These are phyloP conservation scores for Rhynchotus rufescens DNA, from an alignment of 2,797 vertebrate species.

Conservation along the genomic window DNA sequence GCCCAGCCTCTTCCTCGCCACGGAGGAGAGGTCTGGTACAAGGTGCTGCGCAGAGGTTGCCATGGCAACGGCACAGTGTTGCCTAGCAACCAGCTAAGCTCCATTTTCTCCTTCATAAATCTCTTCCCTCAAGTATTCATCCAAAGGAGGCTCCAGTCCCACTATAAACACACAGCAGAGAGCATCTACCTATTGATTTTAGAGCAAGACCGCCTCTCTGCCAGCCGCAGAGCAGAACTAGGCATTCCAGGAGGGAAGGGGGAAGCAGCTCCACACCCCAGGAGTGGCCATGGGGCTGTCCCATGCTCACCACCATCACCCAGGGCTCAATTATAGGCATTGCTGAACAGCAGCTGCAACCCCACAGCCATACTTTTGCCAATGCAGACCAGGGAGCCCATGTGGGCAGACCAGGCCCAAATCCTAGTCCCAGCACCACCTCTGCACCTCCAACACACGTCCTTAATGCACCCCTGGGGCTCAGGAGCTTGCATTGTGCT, in stretches of 20 bases:
- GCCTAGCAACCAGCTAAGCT: constrained; percentile 78
- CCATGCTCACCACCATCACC: neutral
- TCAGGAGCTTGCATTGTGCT: neutral
- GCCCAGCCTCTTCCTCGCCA: neutral
- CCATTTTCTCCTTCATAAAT: constrained; percentile 6
- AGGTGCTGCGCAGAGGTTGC: constrained; percentile 47
- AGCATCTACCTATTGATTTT: neutral
- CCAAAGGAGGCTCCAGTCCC: constrained; percentile 34
- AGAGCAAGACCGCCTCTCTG: neutral
- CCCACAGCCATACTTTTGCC: neutral
- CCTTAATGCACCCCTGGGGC: neutral
- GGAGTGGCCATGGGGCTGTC: neutral
- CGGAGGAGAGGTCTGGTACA: constrained; percentile 6
- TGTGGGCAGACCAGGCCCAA: neutral
- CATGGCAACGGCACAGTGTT: constrained; percentile 72
- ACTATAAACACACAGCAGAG: constrained; percentile 43
- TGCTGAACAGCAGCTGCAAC: neutral
- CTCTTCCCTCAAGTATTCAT: constrained; percentile 36
- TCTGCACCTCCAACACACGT: neutral
- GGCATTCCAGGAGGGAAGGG: neutral
- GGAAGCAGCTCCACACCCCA: neutral
- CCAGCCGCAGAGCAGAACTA: neutral
- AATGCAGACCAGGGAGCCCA: neutral
- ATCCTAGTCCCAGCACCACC: neutral
- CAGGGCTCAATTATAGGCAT: neutral